Base-by-base conservation (phyloP, 2,888 invertebrate species). In the Atrina japonica region DNA sequence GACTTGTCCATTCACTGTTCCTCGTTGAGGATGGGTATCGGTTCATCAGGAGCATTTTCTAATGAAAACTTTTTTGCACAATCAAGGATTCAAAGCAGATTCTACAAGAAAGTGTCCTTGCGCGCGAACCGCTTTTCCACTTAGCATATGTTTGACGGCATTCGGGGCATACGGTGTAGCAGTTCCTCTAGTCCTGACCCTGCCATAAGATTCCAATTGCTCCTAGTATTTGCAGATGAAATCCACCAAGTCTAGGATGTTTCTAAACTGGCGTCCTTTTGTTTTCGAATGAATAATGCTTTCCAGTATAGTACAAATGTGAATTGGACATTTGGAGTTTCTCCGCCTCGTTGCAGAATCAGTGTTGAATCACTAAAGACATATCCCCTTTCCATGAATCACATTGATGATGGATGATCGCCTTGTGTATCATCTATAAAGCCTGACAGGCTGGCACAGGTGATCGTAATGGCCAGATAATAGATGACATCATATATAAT, bases 111-210 rank as follows among this genome's bases (percentile, higher is more conserved):
- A 64, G 58, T 82, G 80, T 25, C 73, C 82, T 53, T 83, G 45
- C 29, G 81, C 81, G 40, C 73, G 52, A 23, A 70, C 60, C 25
- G 76, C 73, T 66, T 84, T 84, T 18, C 83, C 82, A 72, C 50
- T 72, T 6, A 82, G 59, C 71, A 84, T 83, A 50, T 82, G 80
- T 16, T 23, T 25, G 14, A 84, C 82, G 11, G 83, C 69, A 58
- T 80, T 77, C 21, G 65, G 55, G 14, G 77, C 81, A 80, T 81
- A 85, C 67, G 55, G 53, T 73, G 76, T 3, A 84, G 53, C 6
- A 83, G 56, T 66, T 84, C 81, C 45, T 77, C 23, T 35, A 84
- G 50, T 3, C 82, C 84, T 47, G 80, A 75, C 30, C 76, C 72
- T 11, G 21, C 35, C 76, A 71, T 73, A 0, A 73, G 5, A 40